Percentiles rank a stretch among this genome's conserved stretches.
These are phyloP conservation scores for Stercorarius parasiticus DNA, from an alignment of 2,113 vertebrate genomes.

Conservation along the genomic window DNA sequence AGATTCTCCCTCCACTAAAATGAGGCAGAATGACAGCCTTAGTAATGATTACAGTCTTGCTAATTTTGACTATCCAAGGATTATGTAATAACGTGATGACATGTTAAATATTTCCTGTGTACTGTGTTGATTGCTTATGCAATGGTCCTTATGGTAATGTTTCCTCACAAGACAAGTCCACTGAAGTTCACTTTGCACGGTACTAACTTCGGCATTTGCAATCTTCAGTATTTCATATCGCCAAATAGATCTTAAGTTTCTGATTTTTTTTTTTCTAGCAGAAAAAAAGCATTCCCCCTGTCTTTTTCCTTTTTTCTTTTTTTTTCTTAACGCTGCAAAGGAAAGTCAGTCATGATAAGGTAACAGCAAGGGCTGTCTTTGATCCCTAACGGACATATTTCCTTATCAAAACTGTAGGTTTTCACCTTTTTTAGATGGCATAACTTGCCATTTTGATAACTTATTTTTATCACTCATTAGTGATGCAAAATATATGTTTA, in stretches of 20 bases:
- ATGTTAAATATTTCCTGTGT: conserved; percentile 46
- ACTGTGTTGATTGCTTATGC: conserved; percentile 30
- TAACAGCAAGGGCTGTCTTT: not conserved
- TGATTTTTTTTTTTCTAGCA: not conserved
- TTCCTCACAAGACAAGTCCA: conserved; percentile 7
- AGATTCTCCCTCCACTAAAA: not conserved
- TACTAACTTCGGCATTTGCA: not conserved
- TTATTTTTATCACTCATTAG: not conserved
- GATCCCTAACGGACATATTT: not conserved
- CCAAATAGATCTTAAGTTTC: not conserved
- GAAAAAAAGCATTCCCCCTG: not conserved
- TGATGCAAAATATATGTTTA: not conserved
- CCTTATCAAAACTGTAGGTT: not conserved
- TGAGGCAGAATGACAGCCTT: conserved; percentile 7
- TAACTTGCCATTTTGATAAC: not conserved
- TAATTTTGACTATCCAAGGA: conserved; percentile 34
- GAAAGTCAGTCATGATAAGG: not conserved
- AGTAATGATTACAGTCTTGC: not conserved
- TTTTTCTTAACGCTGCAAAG: not conserved
- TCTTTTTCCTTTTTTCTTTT: not conserved
- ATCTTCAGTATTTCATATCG: not conserved
- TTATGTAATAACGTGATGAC: conserved; percentile 40
- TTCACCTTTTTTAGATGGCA: not conserved
- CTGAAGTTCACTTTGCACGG: not conserved
- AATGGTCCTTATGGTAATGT: conserved; percentile 1